Evolutionary conservation across 2,888 invertebrate genomes (phyloP).

Genomic region (Drosophila incognita): DNA sequence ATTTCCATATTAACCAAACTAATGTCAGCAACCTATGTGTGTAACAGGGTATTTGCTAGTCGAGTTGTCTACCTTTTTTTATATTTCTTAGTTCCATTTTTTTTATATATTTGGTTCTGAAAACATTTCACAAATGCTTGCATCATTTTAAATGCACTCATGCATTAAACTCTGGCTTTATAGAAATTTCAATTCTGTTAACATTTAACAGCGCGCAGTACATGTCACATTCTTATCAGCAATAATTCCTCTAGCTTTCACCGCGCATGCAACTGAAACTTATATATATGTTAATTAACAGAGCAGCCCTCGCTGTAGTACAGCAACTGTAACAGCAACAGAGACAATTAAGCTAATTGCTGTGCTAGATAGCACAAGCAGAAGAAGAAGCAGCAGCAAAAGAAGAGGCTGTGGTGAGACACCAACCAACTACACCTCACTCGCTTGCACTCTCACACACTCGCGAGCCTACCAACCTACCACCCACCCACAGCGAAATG

Average conservation of each 20-base stretch:
- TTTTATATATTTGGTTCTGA: too few relatives aligned
- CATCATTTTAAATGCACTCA: not conserved
- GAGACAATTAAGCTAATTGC: slow-evolving; percentile 83
- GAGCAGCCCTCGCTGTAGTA: slow-evolving; percentile 43
- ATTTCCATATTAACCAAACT: too few relatives aligned
- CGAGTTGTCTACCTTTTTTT: not conserved
- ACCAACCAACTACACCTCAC: slow-evolving; percentile 32
- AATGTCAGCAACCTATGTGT: too few relatives aligned
- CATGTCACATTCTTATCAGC: not conserved
- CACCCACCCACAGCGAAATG: slow-evolving; percentile 32
- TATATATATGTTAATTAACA: not conserved
- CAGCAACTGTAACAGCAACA: slow-evolving; percentile 43
- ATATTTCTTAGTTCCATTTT: not conserved
- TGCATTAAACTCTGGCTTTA: not conserved
- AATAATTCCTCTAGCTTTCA: not conserved
- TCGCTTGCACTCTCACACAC: slow-evolving; percentile 1
- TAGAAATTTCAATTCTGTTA: not conserved
- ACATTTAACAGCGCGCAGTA: not conserved
- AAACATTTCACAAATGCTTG: not conserved
- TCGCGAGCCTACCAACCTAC: not conserved
- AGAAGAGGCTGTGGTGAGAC: slow-evolving; percentile 38
- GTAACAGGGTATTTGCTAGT: too few relatives aligned
- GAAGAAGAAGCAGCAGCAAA: slow-evolving; percentile 17
- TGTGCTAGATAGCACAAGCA: slow-evolving; percentile 41
- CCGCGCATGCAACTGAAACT: too few relatives aligned